Base-by-base conservation (phyloP, 2,888 invertebrate genomes). In the Crossocerus cetratus region DNA sequence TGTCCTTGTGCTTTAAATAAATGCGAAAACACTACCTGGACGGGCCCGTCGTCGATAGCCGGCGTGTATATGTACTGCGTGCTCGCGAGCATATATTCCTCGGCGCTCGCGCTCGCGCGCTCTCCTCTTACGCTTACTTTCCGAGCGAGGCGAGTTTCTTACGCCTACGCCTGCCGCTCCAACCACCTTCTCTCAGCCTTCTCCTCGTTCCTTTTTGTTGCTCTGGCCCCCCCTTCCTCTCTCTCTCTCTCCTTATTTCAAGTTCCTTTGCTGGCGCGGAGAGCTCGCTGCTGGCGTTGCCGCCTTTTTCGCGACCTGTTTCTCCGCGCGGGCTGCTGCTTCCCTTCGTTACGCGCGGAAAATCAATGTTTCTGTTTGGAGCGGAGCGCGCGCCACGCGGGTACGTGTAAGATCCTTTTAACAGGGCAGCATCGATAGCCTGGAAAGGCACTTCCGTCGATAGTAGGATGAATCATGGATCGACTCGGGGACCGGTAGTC, bases 1-100 rank as follows among this genome's bases (percentile, higher is more conserved):
- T 89, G 88, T 88, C 89, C 89, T 89, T 89, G 89, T 83, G 86
- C 86, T 84, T 88, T 87, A 88, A 87, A 87, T 89, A 88, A 87
- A 87, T 87, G 86, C 83, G 85, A 86, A 84, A 86, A 85, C 80
- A 83, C 73, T 81, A 78, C 76, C 78, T 75, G 84, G 70, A 65
- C 80, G 76, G 70, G n/a, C 49, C n/a, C 49, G 16, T 49, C 69
- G 81, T 70, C 80, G 78, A 77, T 76, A 69, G 68, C 67, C 58
- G 49, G 65, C 72, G 67, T 67, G 44, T 61, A 63, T 32, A 32
- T 32, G 32, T 32, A 32, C 32, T 32, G 32, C 32, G 32, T 32
- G 32, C 32, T 32, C 32, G 32, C 32, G 32, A 32, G 32, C 32
- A 32, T 32, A 32, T 32, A 32, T 32, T 32, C 32, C 32, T 32